Base-by-base conservation (phyloP, 1,140 invertebrate genomes). In the Patella vulgata region DNA sequence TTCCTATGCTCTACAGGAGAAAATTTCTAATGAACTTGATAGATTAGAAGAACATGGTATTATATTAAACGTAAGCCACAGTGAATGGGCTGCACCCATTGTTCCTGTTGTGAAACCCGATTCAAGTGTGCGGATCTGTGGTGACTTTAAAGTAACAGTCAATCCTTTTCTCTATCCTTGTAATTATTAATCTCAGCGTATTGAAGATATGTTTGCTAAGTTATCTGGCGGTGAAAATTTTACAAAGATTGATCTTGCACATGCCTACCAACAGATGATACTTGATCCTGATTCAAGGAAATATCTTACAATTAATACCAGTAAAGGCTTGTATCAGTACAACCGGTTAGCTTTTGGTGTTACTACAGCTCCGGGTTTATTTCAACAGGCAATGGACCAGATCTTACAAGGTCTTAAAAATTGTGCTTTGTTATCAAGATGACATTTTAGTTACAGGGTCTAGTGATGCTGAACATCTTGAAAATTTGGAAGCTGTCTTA, bases 341-440 rank as follows among this genome's bases (percentile, higher is more conserved):
- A 81, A 81, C 30, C 51, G 85, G 12, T 61, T 88, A 59, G 77
- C 81, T 11, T 87, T 86, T 73, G 85, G 87, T 2, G 76, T 87
- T 47, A 21, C 42, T 17, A 14, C 42, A 21, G 42, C 43, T 21
- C 42, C 42, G n/a, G 23, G 39, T 2, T 47, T 33, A 30, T 58
- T 46, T 46, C 44, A 58, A 31, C 31, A 25, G 19, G 30, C 31
- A 8, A 58, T 46, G 40, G 56, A 47, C 25, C 25, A 28, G 25
- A 30, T 46, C n/a, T 19, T 58, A 19, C 31, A 55, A 9, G 52
- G 52, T 17, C n/a, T 39, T 55, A 23, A 14, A 30, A 27, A 11
- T 12, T 23, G 36, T 55, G 5, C 17, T 21, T 11, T n/a, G n/a
- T n/a, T 43, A 23, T 19, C 33, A 33, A 12, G 53, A 56, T 43